Evolutionary conservation across 2,888 invertebrate genomes (phyloP), one percentile per base, ranked within the genome.

Genomic region (Falcaria lacertinaria): DNA sequence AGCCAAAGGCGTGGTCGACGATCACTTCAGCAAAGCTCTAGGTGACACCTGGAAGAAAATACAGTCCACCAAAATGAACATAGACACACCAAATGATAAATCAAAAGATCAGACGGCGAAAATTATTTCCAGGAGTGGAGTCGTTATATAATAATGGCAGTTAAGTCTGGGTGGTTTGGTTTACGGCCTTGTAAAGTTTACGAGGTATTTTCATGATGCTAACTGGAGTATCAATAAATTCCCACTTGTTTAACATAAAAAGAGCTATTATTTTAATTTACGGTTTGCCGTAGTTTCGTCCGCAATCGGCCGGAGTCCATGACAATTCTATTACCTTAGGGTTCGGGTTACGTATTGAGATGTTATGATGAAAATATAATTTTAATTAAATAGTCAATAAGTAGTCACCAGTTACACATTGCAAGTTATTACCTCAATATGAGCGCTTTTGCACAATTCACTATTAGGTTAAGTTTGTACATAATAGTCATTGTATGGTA

Each of bases 11-110:
- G 80, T 76, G 15, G 96, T 96, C 41, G 97, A 97, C 80, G 97
- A 97, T 73, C 97, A 97, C 75, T 97, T 97, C 87, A 96, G 96
- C 60, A 97, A 96, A 90, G 96, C 97, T 0, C 85, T 97, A 38
- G 94, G 94, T 14, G 95, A 95, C 56, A 96, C 96, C 8, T 97
- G 96, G 97, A 91, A 91, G 60, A 93, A 93, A 73, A 86, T 94
- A 52, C 93, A 93, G 59, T 90, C 92, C 45, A 90, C 91, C 39
- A 92, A 91, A 64, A 69, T 79, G 17, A 65, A 69, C 43, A 47
- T 74, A 43, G 65, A 74, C 34, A 57, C 73, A 17, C 78, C 80
- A 32, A 65, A 54, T 32, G 73, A 73, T 13, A 81, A 85, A 54
- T 52, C 74, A 43, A 87, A 87, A 66, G 82, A 85, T 54, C 78